These are phyloP conservation scores for Dendrolimus pini DNA, from an alignment of 2,888 invertebrate species.

Conservation along the genomic window DNA sequence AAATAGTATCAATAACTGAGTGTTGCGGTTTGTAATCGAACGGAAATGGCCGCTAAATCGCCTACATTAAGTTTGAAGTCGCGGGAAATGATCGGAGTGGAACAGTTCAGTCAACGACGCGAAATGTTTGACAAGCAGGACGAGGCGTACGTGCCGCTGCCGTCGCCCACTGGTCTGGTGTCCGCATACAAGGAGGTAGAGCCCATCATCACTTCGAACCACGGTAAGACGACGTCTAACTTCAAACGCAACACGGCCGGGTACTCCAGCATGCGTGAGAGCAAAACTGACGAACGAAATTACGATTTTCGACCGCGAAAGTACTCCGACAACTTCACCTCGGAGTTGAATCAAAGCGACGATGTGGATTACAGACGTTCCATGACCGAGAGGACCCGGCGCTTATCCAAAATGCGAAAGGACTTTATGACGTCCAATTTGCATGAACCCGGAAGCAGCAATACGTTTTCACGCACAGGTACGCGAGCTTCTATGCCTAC, in stretches of 20 bases:
- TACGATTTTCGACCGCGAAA: constrained; percentile 62
- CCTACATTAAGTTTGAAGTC: constrained; percentile 67
- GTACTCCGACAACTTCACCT: constrained; percentile 66
- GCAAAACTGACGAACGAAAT: constrained; percentile 49
- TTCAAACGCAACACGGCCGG: constrained; percentile 62
- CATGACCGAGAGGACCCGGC: constrained; percentile 60
- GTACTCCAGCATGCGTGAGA: constrained; percentile 68
- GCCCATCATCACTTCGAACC: constrained; percentile 61
- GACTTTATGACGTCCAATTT: constrained; percentile 65
- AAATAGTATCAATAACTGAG: constrained; percentile 72
- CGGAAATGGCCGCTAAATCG: constrained; percentile 70
- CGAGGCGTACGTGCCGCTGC: constrained; percentile 64
- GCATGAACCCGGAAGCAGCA: constrained; percentile 54
- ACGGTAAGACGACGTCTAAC: constrained; percentile 62
- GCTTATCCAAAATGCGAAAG: constrained; percentile 58
- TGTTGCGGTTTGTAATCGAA: constrained; percentile 73
- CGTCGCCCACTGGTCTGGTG: constrained; percentile 42
- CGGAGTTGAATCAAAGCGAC: constrained; percentile 62
- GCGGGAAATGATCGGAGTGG: constrained; percentile 68
- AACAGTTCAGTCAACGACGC: constrained; percentile 70
- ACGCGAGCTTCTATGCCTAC: constrained; percentile 58
- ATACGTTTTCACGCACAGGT: constrained; percentile 47
- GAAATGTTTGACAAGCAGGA: constrained; percentile 71
- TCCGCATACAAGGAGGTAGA: constrained; percentile 49
- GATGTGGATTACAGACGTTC: constrained; percentile 62